These are phyloP conservation scores for Falco novaeseelandiae DNA, from an alignment of 2,797 vertebrate species.

Conservation along the genomic window DNA sequence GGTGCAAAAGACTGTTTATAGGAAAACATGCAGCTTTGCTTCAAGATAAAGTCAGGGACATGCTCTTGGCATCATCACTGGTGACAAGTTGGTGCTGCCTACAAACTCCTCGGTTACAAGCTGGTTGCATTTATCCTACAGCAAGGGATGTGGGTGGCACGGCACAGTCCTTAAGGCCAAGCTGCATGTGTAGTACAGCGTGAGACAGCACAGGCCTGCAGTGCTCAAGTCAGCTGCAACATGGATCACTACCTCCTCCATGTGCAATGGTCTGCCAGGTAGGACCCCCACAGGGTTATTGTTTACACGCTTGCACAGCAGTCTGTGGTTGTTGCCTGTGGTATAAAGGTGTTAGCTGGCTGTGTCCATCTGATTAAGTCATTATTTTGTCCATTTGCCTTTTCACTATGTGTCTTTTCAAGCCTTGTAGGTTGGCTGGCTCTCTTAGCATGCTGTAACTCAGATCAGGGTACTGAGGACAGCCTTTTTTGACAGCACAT, in stretches of 20 bases:
- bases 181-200: not conserved
- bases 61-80: not conserved
- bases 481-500: constrained; percentile 65
- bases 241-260: accelerated
- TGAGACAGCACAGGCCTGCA: not conserved
- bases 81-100: not conserved
- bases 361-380: constrained; percentile 79
- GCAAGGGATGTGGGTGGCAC: not conserved
- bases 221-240: accelerated
- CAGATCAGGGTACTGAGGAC: constrained; percentile 67
- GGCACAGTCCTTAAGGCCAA: not conserved
- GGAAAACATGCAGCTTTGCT: not conserved
- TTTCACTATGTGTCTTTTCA: not conserved
- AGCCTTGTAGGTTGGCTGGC: constrained; percentile 74
- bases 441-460: constrained; percentile 49
- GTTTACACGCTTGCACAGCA: constrained; percentile 62
- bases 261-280: not conserved
- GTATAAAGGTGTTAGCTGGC: constrained; percentile 53
- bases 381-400: constrained; percentile 3
- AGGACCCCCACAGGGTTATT: not conserved
- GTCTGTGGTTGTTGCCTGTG: constrained; percentile 70
- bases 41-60: not conserved
- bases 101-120: not conserved
- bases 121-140: not conserved
- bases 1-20: not conserved